Evolutionary conservation across 2,888 invertebrate species (phyloP).

Genomic region (Cinara cedri): DNA sequence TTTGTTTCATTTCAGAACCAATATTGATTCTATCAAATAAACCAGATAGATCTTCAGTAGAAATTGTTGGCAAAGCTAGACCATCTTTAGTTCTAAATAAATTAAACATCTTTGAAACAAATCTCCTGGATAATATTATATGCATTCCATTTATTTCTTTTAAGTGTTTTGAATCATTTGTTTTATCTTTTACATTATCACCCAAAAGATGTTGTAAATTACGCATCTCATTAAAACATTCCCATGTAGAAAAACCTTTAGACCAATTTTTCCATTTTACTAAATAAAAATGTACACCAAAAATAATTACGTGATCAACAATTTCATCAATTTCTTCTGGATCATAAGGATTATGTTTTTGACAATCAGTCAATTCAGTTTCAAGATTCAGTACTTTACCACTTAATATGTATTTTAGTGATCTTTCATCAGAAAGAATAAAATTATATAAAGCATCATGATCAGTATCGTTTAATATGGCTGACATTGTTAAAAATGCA

Average conservation of each 20-base stretch:
- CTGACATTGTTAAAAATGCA: conserved; percentile 2
- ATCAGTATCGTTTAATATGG: background rate
- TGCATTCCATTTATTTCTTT: conserved; percentile 13
- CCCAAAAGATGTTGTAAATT: conserved; percentile 69
- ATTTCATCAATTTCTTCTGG: conserved; percentile 75
- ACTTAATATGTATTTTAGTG: background rate
- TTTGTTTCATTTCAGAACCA: background rate
- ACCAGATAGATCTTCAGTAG: conserved; percentile 6
- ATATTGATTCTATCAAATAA: background rate
- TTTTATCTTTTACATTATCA: conserved; percentile 61
- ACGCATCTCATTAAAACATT: conserved; percentile 75
- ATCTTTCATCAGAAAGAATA: background rate
- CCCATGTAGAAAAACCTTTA: conserved; percentile 80
- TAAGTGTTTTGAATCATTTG: background rate
- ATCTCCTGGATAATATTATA: conserved; percentile 33
- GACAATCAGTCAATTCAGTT: too few species aligned
- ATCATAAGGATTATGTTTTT: conserved; percentile 4
- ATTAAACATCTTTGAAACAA: conserved; percentile 6
- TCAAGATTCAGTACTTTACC: conserved; percentile 18
- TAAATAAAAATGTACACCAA: conserved; percentile 69
- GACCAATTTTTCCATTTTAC: conserved; percentile 89
- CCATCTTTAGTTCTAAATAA: conserved; percentile 5
- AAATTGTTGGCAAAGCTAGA: conserved; percentile 7
- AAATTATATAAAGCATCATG: background rate
- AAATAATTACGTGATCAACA: conserved; percentile 63